Evolutionary conservation across 2,113 vertebrate genomes (phyloP).

Genomic region (Ibidorhyncha struthersii): DNA sequence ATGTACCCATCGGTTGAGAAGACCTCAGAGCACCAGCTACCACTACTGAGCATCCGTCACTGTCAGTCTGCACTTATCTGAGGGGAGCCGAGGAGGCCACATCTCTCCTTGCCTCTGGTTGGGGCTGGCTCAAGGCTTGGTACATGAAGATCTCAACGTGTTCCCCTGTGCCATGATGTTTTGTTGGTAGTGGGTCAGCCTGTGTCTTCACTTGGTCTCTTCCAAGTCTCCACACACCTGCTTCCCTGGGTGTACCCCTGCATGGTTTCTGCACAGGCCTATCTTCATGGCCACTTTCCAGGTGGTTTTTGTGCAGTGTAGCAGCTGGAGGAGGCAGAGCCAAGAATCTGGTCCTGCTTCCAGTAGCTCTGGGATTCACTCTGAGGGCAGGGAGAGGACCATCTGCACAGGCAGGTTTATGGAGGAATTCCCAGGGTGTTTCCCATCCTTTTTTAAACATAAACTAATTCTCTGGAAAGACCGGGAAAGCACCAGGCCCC

Average conservation of each 20-base stretch:
- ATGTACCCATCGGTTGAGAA: background rate
- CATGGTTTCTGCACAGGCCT: constrained; percentile 11
- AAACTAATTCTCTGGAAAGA: constrained; percentile 13
- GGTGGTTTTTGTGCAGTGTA: constrained; percentile 27
- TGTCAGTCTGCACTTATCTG: background rate
- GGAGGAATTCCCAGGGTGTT: constrained; percentile 60
- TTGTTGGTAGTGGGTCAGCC: background rate
- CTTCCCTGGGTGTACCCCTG: background rate
- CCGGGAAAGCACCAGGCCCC: constrained; percentile 12
- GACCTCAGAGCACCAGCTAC: background rate
- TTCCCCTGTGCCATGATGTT: rapidly evolving
- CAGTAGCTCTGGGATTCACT: constrained; percentile 46
- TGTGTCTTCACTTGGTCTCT: background rate
- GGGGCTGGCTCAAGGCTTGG: background rate
- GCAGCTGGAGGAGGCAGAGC: background rate
- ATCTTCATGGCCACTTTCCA: constrained; percentile 54
- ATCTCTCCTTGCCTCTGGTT: background rate
- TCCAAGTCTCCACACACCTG: background rate
- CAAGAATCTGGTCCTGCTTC: constrained; percentile 34
- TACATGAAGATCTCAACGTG: too few species aligned
- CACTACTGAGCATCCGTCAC: background rate
- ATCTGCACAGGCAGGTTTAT: constrained; percentile 51
- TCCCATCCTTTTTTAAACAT: constrained; percentile 39
- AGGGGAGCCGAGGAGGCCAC: background rate
- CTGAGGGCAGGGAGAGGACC: constrained; percentile 33